A percentile compares a stretch with the other conserved stretches of the same genome.
Conservation (phyloP, 1,140 invertebrate species). For the Papilio helenus region DNA sequence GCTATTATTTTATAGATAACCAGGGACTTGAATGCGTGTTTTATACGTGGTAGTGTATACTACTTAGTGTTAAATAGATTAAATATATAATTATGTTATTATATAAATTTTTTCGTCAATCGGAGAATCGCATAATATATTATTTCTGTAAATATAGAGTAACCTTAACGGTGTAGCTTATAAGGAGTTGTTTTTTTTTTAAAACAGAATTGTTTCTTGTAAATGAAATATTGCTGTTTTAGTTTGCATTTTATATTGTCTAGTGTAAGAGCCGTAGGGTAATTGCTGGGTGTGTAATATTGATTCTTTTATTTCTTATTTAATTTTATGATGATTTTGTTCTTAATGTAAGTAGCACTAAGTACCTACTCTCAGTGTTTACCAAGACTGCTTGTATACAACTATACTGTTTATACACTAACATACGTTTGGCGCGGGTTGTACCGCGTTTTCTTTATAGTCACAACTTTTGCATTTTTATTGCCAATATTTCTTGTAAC, state of each 20-base stretch:
- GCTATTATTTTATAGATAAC: conserved; percentile 70
- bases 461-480: conserved; percentile 82
- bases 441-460: conserved; percentile 68
- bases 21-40: conserved; percentile 81
- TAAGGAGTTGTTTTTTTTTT: conserved; percentile 72
- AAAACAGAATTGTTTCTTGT: conserved; percentile 79
- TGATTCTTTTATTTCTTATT: conserved; percentile 64
- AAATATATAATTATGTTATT: conserved; percentile 79
- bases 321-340: conserved; percentile 77
- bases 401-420: conserved; percentile 80
- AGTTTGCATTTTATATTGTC: conserved; percentile 81
- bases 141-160: conserved; percentile 80
- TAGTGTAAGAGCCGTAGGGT: conserved; percentile 69
- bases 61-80: conserved; percentile 79
- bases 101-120: conserved; percentile 74
- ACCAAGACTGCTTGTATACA: conserved; percentile 82
- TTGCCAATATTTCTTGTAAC: conserved; percentile 77
- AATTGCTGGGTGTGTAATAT: conserved; percentile 71
- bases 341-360: conserved; percentile 77
- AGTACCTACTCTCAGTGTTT: conserved; percentile 82
- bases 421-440: conserved; percentile 60
- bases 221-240: conserved; percentile 81
- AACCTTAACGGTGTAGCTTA: conserved; percentile 58
- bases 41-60: conserved; percentile 82
- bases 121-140: conserved; percentile 80